Base-by-base conservation (phyloP, 2,797 vertebrate species). In the Neoniphon sammara region DNA sequence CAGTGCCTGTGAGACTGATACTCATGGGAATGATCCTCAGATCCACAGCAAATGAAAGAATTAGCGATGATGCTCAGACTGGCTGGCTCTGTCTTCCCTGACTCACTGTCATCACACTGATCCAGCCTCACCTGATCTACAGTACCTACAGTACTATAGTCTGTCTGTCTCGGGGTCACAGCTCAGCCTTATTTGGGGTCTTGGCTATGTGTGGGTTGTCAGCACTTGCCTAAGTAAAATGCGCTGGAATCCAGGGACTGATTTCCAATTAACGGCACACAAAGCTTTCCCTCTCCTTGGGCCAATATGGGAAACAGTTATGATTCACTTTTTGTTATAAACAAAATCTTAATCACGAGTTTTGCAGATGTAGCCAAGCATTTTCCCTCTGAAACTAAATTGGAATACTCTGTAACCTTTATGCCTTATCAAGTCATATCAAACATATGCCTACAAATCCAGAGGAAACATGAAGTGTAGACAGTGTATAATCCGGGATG, bases 11-110 rank as follows among this genome's bases (percentile, higher is more conserved):
- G 86, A 87, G 83, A 77, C 42, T 84, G 89, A 94, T 91, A 91
- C 86, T 75, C 90, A 86, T 93, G 91, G 86, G 91, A 92, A 90
- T 74, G 73, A 42, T n/a, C 55, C 5, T 72, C 58, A 56, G 56
- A 76, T 72, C 49, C 79, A n/a, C 20, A 47, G 62, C 60, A 77
- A 82, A 84, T 87, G 84, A 89, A 78, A 82, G 83, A 59, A 42
- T 23, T 0, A 11, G 63, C 61, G 75, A 78, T 55, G 56, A 71
- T 68, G 77, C 64, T 92, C 90, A 89, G 90, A 87, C 91, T 82
- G 85, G 69, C 91, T 87, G 91, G 75, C 89, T 90, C 86, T 84
- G 88, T 77, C 89, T 91, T 86, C 73, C 70, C 73, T 82, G 85
- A 86, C 80, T 88, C 84, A 73, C 87, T 92, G 91, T 91, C 90